Base-by-base conservation (phyloP, 2,797 vertebrate genomes). In the Cynopterus sphinx region DNA sequence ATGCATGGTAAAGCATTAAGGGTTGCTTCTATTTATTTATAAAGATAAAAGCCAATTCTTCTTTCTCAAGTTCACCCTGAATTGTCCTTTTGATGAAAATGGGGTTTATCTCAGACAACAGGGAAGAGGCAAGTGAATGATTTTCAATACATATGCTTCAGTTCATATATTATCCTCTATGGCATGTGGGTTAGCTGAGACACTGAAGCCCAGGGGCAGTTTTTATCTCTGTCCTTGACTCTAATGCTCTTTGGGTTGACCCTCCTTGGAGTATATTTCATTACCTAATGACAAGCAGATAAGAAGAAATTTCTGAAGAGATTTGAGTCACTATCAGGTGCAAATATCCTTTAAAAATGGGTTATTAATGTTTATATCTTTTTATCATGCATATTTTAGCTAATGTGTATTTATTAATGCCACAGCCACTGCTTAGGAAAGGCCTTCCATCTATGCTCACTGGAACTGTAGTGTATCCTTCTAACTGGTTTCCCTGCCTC, bases 101-200 rank as follows among this genome's bases (percentile, higher is more conserved):
- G 3, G 55, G 63, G 46, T 71, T 96, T 78, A 87, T 87, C 73
- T 88, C 51, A 28, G 84, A 77, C 84, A 95, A 41, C 78, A 65
- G 49, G 53, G 77, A 95, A 63, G 36, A 95, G 33, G 81, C 87
- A 79, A 59, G 77, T 88, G 94, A 93, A 81, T 95, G 74, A 96
- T 93, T 96, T 96, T 94, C 73, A 90, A 92, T 90, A 82, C 22
- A 33, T 24, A 91, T 36, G 90, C 81, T 96, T 96, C 84, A 91
- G 74, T 95, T 97, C 93, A 93, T 91, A 90, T 15, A 59, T 49
- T 43, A 24, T 75, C 81, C 68, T 87, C 67, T 53, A 6, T 17
- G 59, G 49, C 63, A 12, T 17, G 36, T 83, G 77, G 46, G 65
- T 91, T 87, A 86, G 93, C 6, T 41, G 28, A 82, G 77, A 70